Percentiles rank a stretch among this genome's conserved stretches.
These are phyloP conservation scores for Tridacna gigas DNA, from an alignment of 2,888 invertebrate species.

Conservation along the genomic window DNA sequence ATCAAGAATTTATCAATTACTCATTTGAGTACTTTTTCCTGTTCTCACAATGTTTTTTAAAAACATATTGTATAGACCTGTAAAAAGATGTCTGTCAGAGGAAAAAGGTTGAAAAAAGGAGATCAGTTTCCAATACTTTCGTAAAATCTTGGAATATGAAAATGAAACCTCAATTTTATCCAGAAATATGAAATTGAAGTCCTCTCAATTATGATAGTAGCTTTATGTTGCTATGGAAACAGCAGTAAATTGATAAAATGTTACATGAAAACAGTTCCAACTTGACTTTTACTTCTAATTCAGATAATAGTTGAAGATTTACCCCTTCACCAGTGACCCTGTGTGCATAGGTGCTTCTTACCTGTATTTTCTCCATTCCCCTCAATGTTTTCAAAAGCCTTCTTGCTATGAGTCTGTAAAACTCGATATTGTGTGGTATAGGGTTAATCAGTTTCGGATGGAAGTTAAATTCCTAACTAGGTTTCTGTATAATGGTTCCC, in stretches of 20 bases:
- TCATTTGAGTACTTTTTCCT: not conserved
- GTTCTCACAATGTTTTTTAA: not conserved
- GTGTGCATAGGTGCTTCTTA: not conserved
- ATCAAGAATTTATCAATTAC: not conserved
- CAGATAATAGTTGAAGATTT: constrained; percentile 10
- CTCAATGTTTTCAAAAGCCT: not conserved
- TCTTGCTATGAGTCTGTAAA: not conserved
- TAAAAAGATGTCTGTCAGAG: not conserved
- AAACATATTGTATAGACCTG: not conserved
- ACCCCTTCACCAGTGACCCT: not conserved
- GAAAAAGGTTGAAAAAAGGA: not conserved
- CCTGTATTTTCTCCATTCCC: not conserved
- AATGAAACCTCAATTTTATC: constrained; percentile 1
- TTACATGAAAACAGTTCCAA: not conserved
- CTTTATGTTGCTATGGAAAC: constrained; percentile 25
- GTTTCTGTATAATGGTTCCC: too few relatives aligned
- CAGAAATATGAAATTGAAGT: constrained; percentile 17
- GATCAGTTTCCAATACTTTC: too few relatives aligned
- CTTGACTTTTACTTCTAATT: not conserved
- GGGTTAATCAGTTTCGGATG: too few relatives aligned
- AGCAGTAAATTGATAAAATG: constrained; percentile 3
- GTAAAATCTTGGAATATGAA: not conserved
- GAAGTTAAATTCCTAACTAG: too few relatives aligned
- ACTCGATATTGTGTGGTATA: too few relatives aligned
- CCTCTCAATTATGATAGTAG: constrained; percentile 17